phyloP scores from a whole-genome alignment of 2,797 vertebrate species.

The Lepus townsendii region DNA sequence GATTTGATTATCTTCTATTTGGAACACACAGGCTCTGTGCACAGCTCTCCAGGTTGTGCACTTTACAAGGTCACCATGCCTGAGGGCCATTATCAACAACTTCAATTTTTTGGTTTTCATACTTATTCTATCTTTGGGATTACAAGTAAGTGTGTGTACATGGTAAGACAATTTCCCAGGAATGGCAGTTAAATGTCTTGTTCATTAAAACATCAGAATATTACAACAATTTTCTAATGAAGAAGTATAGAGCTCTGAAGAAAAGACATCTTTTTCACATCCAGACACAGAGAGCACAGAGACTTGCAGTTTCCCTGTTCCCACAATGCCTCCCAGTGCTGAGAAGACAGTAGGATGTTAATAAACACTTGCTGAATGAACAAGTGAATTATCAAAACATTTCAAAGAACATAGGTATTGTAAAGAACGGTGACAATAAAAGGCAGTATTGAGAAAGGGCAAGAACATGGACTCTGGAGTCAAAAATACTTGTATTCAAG shows the following conservation, averaged over 20 bases:
- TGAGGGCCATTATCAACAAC: neutral
- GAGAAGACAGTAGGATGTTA: slow-evolving; percentile 30
- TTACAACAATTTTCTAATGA: neutral
- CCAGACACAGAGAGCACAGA: slow-evolving; percentile 29
- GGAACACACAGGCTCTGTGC: accelerated
- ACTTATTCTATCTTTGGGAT: neutral
- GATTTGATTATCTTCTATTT: neutral
- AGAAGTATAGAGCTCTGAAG: neutral
- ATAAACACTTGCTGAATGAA: slow-evolving; percentile 54
- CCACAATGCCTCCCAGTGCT: neutral
- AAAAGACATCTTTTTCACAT: neutral
- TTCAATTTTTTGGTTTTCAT: slow-evolving; percentile 1
- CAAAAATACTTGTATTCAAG: neutral
- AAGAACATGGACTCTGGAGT: neutral
- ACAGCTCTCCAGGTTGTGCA: neutral
- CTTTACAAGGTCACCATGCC: neutral
- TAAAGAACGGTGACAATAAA: neutral
- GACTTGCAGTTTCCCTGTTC: neutral
- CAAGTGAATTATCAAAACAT: slow-evolving; percentile 15
- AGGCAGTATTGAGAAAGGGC: neutral
- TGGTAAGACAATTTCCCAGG: neutral
- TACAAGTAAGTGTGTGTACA: neutral
- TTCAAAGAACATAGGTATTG: slow-evolving; percentile 24
- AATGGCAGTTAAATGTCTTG: neutral
- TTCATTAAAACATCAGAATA: slow-evolving; percentile 17